A percentile compares a stretch with the other conserved stretches of the same genome.
These are phyloP conservation scores for Tenthredo livida DNA, from an alignment of 2,888 invertebrate genomes.

Conservation along the genomic window DNA sequence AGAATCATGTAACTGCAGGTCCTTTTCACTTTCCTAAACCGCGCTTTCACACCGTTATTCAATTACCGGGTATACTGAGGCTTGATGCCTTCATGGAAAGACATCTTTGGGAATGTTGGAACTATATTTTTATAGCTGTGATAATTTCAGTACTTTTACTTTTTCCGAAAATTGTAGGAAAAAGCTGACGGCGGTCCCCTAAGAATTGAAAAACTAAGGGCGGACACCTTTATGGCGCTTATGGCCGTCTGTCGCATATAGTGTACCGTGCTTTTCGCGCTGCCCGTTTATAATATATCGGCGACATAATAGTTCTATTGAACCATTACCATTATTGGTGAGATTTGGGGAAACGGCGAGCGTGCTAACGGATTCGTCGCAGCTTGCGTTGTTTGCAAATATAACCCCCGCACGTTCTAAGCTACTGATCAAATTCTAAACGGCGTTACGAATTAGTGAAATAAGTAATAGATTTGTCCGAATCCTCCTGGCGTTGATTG, in stretches of 20 bases:
- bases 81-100: not conserved
- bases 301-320: conserved; percentile 72
- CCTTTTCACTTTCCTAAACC: not conserved
- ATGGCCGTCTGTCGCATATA: conserved; percentile 66
- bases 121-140: not conserved
- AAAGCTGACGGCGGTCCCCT: conserved; percentile 23
- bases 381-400: conserved; percentile 78
- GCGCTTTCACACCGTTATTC: not conserved
- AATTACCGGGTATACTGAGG: not conserved
- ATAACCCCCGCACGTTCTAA: conserved; percentile 72
- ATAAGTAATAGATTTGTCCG: conserved; percentile 47
- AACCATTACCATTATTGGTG: conserved; percentile 75
- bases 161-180: not conserved
- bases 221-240: conserved; percentile 70
- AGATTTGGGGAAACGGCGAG: conserved; percentile 76
- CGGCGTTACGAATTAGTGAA: conserved; percentile 65
- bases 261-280: conserved; percentile 53
- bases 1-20: not conserved
- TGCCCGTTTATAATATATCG: conserved; percentile 72
- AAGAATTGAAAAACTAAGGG: conserved; percentile 45
- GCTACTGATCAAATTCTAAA: conserved; percentile 70
- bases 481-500: not conserved
- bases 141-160: not conserved
- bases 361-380: conserved; percentile 76
- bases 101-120: not conserved